Evolutionary conservation across 2,888 invertebrate genomes (phyloP).

Genomic region (Tinea pellionella): DNA sequence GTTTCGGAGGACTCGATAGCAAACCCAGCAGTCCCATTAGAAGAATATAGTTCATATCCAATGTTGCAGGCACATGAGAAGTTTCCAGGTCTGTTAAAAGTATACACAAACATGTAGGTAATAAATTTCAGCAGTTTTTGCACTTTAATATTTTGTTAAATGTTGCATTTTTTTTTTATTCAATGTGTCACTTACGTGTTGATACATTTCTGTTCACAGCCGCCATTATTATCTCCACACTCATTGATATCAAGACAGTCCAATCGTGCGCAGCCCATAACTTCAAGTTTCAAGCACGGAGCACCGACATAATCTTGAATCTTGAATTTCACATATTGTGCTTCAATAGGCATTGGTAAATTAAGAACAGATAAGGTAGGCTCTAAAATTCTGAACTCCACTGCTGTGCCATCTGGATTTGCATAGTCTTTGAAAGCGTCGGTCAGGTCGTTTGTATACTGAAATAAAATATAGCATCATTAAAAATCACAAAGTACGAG

Average conservation of each 20-base stretch:
- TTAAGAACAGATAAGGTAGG: conserved; percentile 92
- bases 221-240: conserved; percentile 86
- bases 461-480: conserved; percentile 28
- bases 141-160: too few relatives aligned
- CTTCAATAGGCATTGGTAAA: conserved; percentile 90
- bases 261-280: conserved; percentile 92
- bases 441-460: conserved; percentile 89
- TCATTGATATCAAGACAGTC: conserved; percentile 93
- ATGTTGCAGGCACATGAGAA: conserved; percentile 90
- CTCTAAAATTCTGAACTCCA: conserved; percentile 90
- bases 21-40: conserved; percentile 92
- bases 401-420: conserved; percentile 92
- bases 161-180: too few relatives aligned
- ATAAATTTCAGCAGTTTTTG: too few relatives aligned
- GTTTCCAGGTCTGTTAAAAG: conserved; percentile 77
- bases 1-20: conserved; percentile 83
- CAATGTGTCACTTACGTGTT: conserved; percentile 71
- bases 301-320: conserved; percentile 89
- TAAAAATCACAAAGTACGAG: background rate
- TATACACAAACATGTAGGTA: background rate
- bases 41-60: conserved; percentile 89
- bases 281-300: conserved; percentile 89
- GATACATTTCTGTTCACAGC: conserved; percentile 93
- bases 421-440: conserved; percentile 92
- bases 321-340: conserved; percentile 87